Conservation (phyloP, 2,797 vertebrate species). For the Lepus townsendii region DNA sequence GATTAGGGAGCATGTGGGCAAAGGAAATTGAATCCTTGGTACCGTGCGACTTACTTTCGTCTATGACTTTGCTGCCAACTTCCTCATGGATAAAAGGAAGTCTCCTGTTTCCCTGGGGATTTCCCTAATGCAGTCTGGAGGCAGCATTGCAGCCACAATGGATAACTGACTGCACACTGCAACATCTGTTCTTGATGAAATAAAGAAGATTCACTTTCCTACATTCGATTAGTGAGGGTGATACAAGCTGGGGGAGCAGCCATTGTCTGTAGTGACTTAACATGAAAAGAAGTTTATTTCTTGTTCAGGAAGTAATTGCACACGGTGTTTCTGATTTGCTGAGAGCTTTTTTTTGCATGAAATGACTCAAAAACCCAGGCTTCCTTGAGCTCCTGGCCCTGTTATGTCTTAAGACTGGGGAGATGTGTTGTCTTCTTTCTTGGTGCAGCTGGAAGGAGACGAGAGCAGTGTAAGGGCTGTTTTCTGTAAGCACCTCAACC, state of each 20-base stretch:
- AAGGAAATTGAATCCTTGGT: background rate
- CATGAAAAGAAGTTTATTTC: slow-evolving; percentile 25
- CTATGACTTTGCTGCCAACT: background rate
- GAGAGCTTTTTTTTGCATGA: background rate
- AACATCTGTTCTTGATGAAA: slow-evolving; percentile 73
- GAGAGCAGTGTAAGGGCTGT: background rate
- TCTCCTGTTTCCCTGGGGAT: background rate
- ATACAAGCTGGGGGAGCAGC: background rate
- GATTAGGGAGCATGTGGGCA: background rate
- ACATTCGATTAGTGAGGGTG: background rate
- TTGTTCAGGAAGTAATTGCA: background rate
- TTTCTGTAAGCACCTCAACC: background rate
- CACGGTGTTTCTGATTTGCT: background rate
- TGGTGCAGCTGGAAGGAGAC: background rate
- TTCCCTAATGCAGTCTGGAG: slow-evolving; percentile 50
- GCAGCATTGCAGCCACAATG: background rate
- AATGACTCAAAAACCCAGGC: background rate
- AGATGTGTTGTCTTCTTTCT: background rate
- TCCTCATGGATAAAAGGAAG: slow-evolving; percentile 28
- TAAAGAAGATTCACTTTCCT: slow-evolving; percentile 56
- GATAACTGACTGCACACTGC: slow-evolving; percentile 61
- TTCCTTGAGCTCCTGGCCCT: background rate
- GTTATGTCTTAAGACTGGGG: background rate
- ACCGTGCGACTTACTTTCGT: background rate
- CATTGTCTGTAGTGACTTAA: slow-evolving; percentile 41